These are phyloP conservation scores for Pharmacophagus antenor DNA, from an alignment of 2,888 invertebrate species.

Conservation along the genomic window DNA sequence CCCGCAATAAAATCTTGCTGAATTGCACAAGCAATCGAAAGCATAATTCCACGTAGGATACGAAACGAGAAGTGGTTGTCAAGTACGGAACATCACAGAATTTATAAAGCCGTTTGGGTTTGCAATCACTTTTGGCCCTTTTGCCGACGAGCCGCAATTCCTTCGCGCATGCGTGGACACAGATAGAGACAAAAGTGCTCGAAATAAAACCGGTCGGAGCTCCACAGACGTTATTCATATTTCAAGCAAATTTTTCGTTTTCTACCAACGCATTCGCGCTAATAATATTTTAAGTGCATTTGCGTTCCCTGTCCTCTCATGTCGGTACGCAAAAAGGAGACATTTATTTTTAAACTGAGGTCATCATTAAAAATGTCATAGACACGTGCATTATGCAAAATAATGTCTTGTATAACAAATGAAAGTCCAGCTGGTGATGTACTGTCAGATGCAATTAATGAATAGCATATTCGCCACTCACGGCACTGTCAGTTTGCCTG, in stretches of 20 bases:
- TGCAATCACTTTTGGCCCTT: slow-evolving; percentile 58
- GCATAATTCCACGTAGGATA: slow-evolving; percentile 52
- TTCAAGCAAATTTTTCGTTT: slow-evolving; percentile 24
- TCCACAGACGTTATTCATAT: slow-evolving; percentile 29
- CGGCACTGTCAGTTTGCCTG: slow-evolving; percentile 48
- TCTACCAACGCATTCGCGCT: slow-evolving; percentile 21
- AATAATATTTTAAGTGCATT: slow-evolving; percentile 31
- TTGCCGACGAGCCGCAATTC: slow-evolving; percentile 43
- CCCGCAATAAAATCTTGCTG: slow-evolving; percentile 15
- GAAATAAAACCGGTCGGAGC: slow-evolving; percentile 31
- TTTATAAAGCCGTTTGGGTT: slow-evolving; percentile 58
- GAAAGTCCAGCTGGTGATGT: slow-evolving; percentile 64
- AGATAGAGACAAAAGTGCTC: slow-evolving; percentile 32
- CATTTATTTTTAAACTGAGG: slow-evolving; percentile 14
- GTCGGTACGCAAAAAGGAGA: slow-evolving; percentile 1
- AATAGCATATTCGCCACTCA: slow-evolving; percentile 60
- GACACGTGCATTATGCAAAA: slow-evolving; percentile 38
- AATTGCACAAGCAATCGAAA: slow-evolving; percentile 34
- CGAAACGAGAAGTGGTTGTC: slow-evolving; percentile 47
- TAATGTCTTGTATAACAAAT: slow-evolving; percentile 65
- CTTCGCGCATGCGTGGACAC: slow-evolving; percentile 34
- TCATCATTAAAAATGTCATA: slow-evolving; percentile 27
- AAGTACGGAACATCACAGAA: slow-evolving; percentile 50
- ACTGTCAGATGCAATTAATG: slow-evolving; percentile 66
- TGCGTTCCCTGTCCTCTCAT: slow-evolving; percentile 4